Conservation (phyloP, 1,140 invertebrate species). For the Hycleus cichorii region DNA sequence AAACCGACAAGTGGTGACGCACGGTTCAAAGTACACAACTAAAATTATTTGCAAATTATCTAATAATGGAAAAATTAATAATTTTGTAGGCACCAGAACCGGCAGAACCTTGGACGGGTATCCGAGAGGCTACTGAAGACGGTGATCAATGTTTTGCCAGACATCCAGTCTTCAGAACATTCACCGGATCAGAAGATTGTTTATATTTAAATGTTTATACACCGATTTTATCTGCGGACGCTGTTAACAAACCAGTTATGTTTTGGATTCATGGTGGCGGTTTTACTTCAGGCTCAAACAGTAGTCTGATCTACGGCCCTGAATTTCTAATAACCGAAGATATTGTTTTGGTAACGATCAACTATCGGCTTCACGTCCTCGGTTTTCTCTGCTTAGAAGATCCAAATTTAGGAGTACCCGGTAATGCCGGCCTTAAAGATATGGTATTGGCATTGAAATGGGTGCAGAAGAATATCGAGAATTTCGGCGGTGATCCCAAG, state of each 20-base stretch:
- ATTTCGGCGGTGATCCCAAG: too few relatives aligned
- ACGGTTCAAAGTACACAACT: slow-evolving; percentile 47
- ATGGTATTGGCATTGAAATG: too few relatives aligned
- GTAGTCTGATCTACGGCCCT: slow-evolving; percentile 45
- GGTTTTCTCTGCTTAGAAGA: slow-evolving; percentile 33
- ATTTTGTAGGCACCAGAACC: background rate
- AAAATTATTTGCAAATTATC: background rate
- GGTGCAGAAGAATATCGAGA: too few relatives aligned
- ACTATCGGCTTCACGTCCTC: slow-evolving; percentile 53
- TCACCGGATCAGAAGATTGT: slow-evolving; percentile 54
- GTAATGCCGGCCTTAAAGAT: too few relatives aligned
- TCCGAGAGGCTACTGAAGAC: slow-evolving; percentile 43
- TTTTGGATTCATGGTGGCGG: slow-evolving; percentile 46
- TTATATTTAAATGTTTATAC: slow-evolving; percentile 66
- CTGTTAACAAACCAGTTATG: slow-evolving; percentile 28
- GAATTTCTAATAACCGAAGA: slow-evolving; percentile 56
- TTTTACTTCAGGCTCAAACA: slow-evolving; percentile 43
- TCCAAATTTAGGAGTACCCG: background rate
- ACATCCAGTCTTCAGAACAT: slow-evolving; percentile 1
- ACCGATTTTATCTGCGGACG: slow-evolving; percentile 30
- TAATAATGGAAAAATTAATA: background rate
- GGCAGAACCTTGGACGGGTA: too few relatives aligned
- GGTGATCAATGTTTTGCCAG: slow-evolving; percentile 14
- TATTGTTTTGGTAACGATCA: slow-evolving; percentile 59
- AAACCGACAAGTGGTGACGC: slow-evolving; percentile 56